phyloP scores from a whole-genome alignment of 2,113 vertebrate species.

The Dasyprocta punctata region DNA sequence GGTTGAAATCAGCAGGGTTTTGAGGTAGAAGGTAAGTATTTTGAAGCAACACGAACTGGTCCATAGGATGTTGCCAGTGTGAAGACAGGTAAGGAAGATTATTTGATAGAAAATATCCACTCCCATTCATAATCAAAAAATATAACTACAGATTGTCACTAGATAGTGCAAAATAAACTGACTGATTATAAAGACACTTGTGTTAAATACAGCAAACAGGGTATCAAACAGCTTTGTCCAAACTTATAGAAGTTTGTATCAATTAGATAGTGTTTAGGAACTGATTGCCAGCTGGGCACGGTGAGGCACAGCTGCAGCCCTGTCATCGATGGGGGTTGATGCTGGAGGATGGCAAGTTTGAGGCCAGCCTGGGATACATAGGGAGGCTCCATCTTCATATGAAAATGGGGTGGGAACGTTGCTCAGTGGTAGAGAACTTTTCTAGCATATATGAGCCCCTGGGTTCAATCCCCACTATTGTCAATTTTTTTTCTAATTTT shows the following conservation, averaged over 20 bases:
- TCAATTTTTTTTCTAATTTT: not conserved
- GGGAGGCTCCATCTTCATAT: not conserved
- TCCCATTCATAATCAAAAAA: not conserved
- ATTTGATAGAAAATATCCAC: constrained; percentile 21
- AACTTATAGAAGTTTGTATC: not conserved
- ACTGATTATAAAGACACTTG: not conserved
- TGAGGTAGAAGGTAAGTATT: not conserved
- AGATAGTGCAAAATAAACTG: constrained; percentile 21
- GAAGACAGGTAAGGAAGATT: not conserved
- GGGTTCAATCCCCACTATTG: not conserved
- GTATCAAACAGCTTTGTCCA: not conserved
- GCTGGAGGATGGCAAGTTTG: not conserved
- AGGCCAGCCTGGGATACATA: not conserved
- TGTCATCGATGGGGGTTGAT: not conserved
- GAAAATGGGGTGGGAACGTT: too few species aligned
- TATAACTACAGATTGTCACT: not conserved
- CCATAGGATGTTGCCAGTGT: not conserved
- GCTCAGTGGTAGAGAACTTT: not conserved
- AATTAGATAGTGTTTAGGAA: constrained; percentile 7
- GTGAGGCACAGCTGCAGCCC: not conserved
- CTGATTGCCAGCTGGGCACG: not conserved
- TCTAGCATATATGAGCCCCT: not conserved
- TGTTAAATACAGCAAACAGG: not conserved
- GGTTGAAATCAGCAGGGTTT: not conserved
- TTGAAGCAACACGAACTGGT: not conserved